These are phyloP conservation scores for Eulemur albifrons DNA, from an alignment of 2,797 vertebrate genomes.

Conservation along the genomic window DNA sequence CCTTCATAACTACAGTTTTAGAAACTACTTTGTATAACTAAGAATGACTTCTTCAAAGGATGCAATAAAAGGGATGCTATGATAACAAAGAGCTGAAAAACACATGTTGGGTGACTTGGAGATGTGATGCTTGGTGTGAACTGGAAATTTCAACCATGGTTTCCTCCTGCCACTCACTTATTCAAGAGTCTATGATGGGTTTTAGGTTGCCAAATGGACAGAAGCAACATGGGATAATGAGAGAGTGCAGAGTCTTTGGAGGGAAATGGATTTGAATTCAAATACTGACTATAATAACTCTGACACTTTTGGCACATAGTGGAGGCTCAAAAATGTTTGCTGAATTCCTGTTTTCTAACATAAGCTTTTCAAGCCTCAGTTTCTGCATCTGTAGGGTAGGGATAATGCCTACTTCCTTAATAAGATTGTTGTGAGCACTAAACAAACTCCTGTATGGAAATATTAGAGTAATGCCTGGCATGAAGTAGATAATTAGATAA, in stretches of 20 bases:
- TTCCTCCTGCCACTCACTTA: neutral
- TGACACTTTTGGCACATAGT: neutral
- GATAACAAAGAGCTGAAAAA: conserved; percentile 7
- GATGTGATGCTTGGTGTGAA: neutral
- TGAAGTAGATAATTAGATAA: neutral
- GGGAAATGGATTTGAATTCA: neutral
- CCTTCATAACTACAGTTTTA: conserved; percentile 67
- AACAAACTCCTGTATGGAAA: neutral
- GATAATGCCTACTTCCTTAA: neutral
- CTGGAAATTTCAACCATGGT: neutral
- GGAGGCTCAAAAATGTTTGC: neutral
- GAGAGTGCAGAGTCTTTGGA: neutral
- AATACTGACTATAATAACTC: neutral
- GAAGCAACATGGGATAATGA: neutral
- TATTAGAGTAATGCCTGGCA: neutral
- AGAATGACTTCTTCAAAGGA: conserved; percentile 6
- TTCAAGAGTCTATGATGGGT: neutral
- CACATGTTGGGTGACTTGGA: neutral
- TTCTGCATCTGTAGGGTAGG: neutral
- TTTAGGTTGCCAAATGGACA: neutral
- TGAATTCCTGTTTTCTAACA: neutral
- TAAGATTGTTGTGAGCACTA: neutral
- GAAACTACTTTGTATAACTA: conserved; percentile 33
- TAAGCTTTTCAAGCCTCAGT: neutral
- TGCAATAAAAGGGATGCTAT: neutral